Percentiles rank a stretch among this genome's conserved stretches.
Conservation (phyloP, 1,140 invertebrate species). For the Leptoteleia sp. region DNA sequence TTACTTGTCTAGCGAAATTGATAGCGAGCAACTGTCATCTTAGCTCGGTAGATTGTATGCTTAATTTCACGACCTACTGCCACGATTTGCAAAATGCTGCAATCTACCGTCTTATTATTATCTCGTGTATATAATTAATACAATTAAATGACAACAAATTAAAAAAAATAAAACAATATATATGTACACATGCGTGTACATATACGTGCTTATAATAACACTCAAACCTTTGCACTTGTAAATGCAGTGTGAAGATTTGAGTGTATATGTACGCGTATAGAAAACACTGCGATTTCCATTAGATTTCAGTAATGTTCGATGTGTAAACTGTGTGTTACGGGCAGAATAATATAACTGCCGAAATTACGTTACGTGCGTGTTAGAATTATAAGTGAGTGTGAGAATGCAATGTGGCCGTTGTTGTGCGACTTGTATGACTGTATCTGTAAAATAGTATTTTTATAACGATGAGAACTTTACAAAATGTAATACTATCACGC, state of each 20-base stretch:
- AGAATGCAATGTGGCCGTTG: conserved; percentile 46
- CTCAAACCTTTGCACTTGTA: not conserved
- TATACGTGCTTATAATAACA: conserved; percentile 6
- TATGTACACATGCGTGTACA: conserved; percentile 4
- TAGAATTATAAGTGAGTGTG: conserved; percentile 47
- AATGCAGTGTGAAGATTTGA: not conserved
- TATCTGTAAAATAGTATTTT: conserved; percentile 80
- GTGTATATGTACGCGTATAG: conserved; percentile 42
- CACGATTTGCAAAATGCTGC: conserved; percentile 25
- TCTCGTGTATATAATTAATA: conserved; percentile 57
- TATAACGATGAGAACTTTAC: conserved; percentile 71
- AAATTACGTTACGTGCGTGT: conserved; percentile 36
- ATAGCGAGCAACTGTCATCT: conserved; percentile 6
- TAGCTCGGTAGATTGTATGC: conserved; percentile 10
- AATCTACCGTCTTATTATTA: conserved; percentile 34
- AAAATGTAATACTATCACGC: conserved; percentile 46
- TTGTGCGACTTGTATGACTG: conserved; percentile 46
- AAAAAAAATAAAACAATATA: not conserved
- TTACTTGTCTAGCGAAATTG: conserved; percentile 1
- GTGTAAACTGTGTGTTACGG: conserved; percentile 52
- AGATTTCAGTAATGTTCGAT: conserved; percentile 58
- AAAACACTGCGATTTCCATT: conserved; percentile 57
- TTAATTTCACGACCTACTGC: conserved; percentile 24
- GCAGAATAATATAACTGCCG: conserved; percentile 43
- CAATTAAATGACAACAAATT: conserved; percentile 19